phyloP scores from a whole-genome alignment of 2,888 invertebrate genomes.

The Xylota segnis region DNA sequence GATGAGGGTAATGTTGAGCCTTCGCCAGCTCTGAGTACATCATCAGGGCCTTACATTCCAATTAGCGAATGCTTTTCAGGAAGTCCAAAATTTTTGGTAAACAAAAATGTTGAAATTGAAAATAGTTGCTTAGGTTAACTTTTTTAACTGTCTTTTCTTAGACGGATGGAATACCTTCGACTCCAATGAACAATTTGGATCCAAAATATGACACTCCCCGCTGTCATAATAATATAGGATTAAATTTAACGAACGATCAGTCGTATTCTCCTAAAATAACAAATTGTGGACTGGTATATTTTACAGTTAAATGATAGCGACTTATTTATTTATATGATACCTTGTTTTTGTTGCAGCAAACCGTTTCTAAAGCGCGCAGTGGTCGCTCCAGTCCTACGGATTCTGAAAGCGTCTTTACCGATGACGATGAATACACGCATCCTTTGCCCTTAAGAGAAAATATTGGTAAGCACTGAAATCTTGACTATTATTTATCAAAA shows the following conservation, averaged over 20 bases:
- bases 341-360: slow-evolving; percentile 80
- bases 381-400: slow-evolving; percentile 87
- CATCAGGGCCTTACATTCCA: slow-evolving; percentile 94
- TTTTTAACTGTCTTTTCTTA: slow-evolving; percentile 68
- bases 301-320: not conserved
- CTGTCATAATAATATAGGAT: slow-evolving; percentile 84
- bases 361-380: slow-evolving; percentile 78
- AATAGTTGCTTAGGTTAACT: not conserved
- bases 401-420: slow-evolving; percentile 89
- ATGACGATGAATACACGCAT: slow-evolving; percentile 88
- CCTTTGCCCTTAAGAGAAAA: slow-evolving; percentile 85
- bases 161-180: slow-evolving; percentile 80
- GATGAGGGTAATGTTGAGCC: slow-evolving; percentile 85
- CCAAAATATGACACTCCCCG: slow-evolving; percentile 86
- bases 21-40: slow-evolving; percentile 87
- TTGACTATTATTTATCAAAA: too few species aligned
- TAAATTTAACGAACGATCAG: slow-evolving; percentile 84
- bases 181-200: slow-evolving; percentile 85
- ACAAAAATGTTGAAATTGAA: not conserved
- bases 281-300: slow-evolving; percentile 82
- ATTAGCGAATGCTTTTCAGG: slow-evolving; percentile 97
- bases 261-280: slow-evolving; percentile 84
- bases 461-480: slow-evolving; percentile 79
- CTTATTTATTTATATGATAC: not conserved
- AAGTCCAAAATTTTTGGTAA: slow-evolving; percentile 85